phyloP scores from a whole-genome alignment of 2,888 invertebrate genomes.

The Philhelius pedissequus region DNA sequence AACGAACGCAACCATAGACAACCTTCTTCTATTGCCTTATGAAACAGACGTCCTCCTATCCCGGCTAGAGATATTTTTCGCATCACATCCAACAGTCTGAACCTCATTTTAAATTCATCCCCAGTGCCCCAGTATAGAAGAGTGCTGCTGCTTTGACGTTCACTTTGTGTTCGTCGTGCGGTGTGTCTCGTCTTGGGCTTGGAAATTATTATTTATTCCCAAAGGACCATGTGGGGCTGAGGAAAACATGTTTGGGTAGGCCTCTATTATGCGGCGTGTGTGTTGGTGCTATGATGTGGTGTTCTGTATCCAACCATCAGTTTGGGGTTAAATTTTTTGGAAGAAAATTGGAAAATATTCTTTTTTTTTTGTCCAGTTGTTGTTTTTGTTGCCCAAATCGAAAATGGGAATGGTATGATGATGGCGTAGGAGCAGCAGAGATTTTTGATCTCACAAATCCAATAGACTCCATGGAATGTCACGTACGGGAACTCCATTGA shows the following conservation, averaged over 20 bases:
- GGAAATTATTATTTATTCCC: slow-evolving; percentile 66
- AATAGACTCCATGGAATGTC: slow-evolving; percentile 42
- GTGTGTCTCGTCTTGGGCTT: slow-evolving; percentile 58
- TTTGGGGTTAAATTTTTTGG: slow-evolving; percentile 49
- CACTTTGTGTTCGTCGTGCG: not conserved
- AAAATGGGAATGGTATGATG: not conserved
- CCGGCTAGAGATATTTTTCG: slow-evolving; percentile 13
- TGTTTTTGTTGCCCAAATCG: not conserved
- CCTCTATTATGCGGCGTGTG: slow-evolving; percentile 15
- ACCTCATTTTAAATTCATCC: slow-evolving; percentile 66
- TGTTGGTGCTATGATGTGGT: slow-evolving; percentile 14
- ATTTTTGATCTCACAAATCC: slow-evolving; percentile 55
- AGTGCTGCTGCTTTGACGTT: slow-evolving; percentile 5
- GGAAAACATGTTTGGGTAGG: slow-evolving; percentile 45
- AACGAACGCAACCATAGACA: not conserved
- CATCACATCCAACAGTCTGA: slow-evolving; percentile 1
- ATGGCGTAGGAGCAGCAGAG: slow-evolving; percentile 15
- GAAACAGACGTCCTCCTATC: slow-evolving; percentile 3
- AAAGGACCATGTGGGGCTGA: slow-evolving; percentile 29
- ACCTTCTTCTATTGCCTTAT: slow-evolving; percentile 12
- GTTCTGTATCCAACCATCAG: slow-evolving; percentile 16
- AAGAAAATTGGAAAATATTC: slow-evolving; percentile 35
- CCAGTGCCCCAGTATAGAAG: slow-evolving; percentile 61
- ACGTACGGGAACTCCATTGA: slow-evolving; percentile 55
- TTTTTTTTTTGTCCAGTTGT: not conserved